These are phyloP conservation scores for Listronotus bonariensis DNA, from an alignment of 1,140 invertebrate genomes.

Conservation along the genomic window DNA sequence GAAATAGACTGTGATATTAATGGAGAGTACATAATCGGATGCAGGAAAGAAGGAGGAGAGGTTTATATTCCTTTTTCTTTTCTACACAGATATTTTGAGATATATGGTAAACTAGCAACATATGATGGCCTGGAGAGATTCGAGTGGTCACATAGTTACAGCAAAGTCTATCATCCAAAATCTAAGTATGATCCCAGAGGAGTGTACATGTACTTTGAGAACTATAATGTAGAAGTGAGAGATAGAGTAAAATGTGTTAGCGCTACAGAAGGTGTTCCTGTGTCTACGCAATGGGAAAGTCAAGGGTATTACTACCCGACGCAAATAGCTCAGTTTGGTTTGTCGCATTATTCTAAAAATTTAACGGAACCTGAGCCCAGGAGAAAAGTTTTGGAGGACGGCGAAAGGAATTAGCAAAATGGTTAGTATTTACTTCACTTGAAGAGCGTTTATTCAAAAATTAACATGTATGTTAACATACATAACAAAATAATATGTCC, in stretches of 20 bases:
- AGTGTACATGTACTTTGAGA: slow-evolving; percentile 94
- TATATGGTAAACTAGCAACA: slow-evolving; percentile 77
- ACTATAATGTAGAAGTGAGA: slow-evolving; percentile 95
- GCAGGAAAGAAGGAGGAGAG: slow-evolving; percentile 83
- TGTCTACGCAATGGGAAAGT: slow-evolving; percentile 94
- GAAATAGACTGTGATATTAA: slow-evolving; percentile 91
- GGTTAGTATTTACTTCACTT: slow-evolving; percentile 53
- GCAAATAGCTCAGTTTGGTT: slow-evolving; percentile 96
- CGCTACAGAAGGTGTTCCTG: slow-evolving; percentile 87
- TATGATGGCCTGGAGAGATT: slow-evolving; percentile 76
- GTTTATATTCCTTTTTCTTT: slow-evolving; percentile 93
- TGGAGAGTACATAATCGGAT: slow-evolving; percentile 82
- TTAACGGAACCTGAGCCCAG: slow-evolving; percentile 78
- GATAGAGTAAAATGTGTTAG: slow-evolving; percentile 96
- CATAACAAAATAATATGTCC: no score
- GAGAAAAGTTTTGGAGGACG: slow-evolving; percentile 74
- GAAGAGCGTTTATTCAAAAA: no score
- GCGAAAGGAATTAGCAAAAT: slow-evolving; percentile 68
- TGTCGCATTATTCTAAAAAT: slow-evolving; percentile 97
- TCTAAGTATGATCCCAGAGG: slow-evolving; percentile 85
- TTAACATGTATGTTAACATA: no score
- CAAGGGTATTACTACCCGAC: slow-evolving; percentile 95
- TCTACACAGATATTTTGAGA: slow-evolving; percentile 88
- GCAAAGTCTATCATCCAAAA: slow-evolving; percentile 87
- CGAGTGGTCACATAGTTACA: slow-evolving; percentile 94